Conservation (phyloP, 2,888 invertebrate genomes). For the Limnephilus marmoratus region DNA sequence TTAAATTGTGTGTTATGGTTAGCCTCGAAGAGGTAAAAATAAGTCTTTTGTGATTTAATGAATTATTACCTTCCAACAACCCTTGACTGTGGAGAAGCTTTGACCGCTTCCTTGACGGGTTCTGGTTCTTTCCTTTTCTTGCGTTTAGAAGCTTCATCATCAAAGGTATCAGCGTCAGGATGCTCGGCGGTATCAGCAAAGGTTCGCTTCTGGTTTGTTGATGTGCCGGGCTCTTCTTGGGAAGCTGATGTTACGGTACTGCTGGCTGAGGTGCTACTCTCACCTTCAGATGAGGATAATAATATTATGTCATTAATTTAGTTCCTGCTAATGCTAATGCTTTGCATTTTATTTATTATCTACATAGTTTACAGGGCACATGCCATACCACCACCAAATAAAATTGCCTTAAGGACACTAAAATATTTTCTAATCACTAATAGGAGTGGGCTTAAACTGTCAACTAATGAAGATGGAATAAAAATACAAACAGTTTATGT, state of each 20-base stretch:
- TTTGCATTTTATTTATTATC: too few species aligned
- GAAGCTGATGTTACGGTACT: slow-evolving; percentile 73
- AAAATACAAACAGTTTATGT: too few species aligned
- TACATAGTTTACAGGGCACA: too few species aligned
- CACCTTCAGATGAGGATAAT: slow-evolving; percentile 48
- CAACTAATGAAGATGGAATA: too few species aligned
- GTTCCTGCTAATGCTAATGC: too few species aligned
- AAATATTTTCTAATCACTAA: too few species aligned
- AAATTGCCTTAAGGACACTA: too few species aligned
- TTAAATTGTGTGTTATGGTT: too few species aligned
- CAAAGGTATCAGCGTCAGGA: slow-evolving; percentile 77
- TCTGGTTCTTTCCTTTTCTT: slow-evolving; percentile 87
- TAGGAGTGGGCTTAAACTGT: too few species aligned
- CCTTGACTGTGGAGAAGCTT: slow-evolving; percentile 72
- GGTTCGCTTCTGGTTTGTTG: slow-evolving; percentile 66
- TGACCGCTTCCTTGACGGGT: slow-evolving; percentile 78
- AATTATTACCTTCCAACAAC: slow-evolving; percentile 67
- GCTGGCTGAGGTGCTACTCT: slow-evolving; percentile 42
- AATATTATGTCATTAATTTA: not conserved
- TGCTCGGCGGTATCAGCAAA: slow-evolving; percentile 71
- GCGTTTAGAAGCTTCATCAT: slow-evolving; percentile 82
- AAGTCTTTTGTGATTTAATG: not conserved
- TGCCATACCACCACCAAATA: too few species aligned
- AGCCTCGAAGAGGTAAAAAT: not conserved
- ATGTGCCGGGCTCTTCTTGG: slow-evolving; percentile 71